Evolutionary conservation across 2,797 vertebrate species (phyloP), one percentile per base, ranked within the genome.

Genomic region (Periophthalmus magnuspinnatus): DNA sequence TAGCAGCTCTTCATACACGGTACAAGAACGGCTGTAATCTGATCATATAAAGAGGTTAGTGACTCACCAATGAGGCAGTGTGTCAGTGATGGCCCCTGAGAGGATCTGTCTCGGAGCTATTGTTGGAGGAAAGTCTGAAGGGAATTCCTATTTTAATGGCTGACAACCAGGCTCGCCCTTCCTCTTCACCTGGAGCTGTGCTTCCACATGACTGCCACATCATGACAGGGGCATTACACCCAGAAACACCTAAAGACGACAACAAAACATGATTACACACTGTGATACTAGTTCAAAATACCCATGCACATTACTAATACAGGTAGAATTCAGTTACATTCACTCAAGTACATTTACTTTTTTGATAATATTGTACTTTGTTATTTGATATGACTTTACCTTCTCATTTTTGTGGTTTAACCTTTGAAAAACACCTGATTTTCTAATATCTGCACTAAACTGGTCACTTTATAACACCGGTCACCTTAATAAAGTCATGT

Each of bases 181-280:
- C 84, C 81, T 86, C 77, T 80, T 88, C 87, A 91, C 87, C 91
- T 87, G 83, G 86, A 80, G 71, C 68, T 80, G 76, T 81, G 67
- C 68, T 76, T 75, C 58, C 79, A 74, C 81, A 89, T 60, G 70
- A 67, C 60, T 81, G 81, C 84, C 77, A 79, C 93, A 91, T 94
- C 87, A 90, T 92, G 88, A 79, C 74, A 76, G 74, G 72, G 76
- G 85, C 93, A 94, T 94, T 88, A 89, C 91, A 88, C 68, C 80
- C 68, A 69, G 74, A 81, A 69, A 72, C 63, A 69, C 86, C 90
- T 70, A 61, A 78, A 63, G 85, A 52, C 60, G 22, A 75, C 6
- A 69, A 28, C 50, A 57, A 38, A 38, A 41, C 33, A 36, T 36
- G 32, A 36, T 60, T 34, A 36, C 10, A 21, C 14, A 13, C 5